Base-by-base conservation (phyloP, 2,888 invertebrate species). In the Endotricha flammealis region DNA sequence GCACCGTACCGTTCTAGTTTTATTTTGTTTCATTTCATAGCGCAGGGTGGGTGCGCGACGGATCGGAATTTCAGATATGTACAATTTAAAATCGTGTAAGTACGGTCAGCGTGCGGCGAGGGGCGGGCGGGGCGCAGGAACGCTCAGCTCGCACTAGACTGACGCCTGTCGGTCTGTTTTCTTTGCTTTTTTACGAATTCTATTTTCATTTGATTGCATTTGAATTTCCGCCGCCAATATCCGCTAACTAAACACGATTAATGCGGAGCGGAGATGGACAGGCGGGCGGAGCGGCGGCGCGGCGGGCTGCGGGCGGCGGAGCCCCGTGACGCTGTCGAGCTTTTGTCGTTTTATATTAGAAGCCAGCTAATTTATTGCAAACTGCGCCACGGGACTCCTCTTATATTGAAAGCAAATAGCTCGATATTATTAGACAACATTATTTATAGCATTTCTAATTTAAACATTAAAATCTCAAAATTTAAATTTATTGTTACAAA, bases 231-330 rank as follows among this genome's bases (percentile, higher is more conserved):
- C 79, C 81, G 82, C 81, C 86, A 78, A 87, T 87, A 87, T 86
- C 85, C 82, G 80, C 81, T 87, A 85, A 86, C 87, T 87, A 87
- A 87, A 87, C 87, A 87, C 86, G 87, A 87, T 87, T 87, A 87
- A 86, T 87, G 85, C 75, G 77, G 73, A 64, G 73, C 66, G 75
- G 66, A 76, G 81, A 82, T 75, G 82, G 83, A 83, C 81, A 78
- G 82, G 65, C 77, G 73, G 76, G 71, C 64, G 72, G 68, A 57
- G 56, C 50, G 60, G 53, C 46, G n/a, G 51, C 34, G 51, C 46
- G 41, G 34, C 41, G 51, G n/a, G n/a, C n/a, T n/a, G n/a, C 52
- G 46, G 46, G 51, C 56, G 56, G 57, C 58, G 51, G n/a, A 20
- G 46, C 44, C 43, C 63, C 64, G 69, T 68, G 72, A 72, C 65